Percentiles rank a stretch among this genome's conserved stretches.
Conservation (phyloP, 1,140 invertebrate species). For the Drosophila parvula region DNA sequence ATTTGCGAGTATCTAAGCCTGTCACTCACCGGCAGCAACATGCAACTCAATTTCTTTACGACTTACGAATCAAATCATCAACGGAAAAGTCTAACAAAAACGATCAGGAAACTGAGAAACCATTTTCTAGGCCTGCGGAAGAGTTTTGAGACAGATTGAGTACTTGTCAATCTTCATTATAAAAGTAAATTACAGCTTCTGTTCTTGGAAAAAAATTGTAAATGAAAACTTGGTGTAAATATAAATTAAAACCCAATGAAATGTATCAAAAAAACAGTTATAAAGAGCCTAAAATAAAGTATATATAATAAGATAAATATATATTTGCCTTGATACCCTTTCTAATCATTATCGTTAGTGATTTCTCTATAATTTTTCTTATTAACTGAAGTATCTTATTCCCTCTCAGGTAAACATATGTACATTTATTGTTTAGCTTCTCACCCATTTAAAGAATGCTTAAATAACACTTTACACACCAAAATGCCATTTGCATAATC, state of each 20-base stretch:
- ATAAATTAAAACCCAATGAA: not conserved
- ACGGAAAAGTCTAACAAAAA: conserved; percentile 47
- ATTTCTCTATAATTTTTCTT: not conserved
- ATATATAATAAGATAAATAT: not conserved
- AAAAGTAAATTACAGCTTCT: conserved; percentile 28
- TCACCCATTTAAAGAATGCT: not conserved
- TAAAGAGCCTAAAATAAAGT: not conserved
- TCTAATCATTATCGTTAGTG: not conserved
- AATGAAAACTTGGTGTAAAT: not conserved
- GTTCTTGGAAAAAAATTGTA: not conserved
- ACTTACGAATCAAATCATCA: conserved; percentile 45
- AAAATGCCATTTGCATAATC: conserved; percentile 33
- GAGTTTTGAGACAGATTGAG: conserved; percentile 36
- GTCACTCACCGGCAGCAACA: conserved; percentile 54
- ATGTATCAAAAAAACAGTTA: not conserved
- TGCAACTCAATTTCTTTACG: conserved; percentile 65
- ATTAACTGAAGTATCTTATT: not conserved
- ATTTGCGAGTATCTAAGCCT: conserved; percentile 35
- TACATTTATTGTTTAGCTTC: not conserved
- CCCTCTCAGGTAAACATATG: too few species aligned
- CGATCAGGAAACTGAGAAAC: conserved; percentile 52
- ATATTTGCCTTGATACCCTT: too few species aligned
- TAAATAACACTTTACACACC: conserved; percentile 1
- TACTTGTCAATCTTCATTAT: conserved; percentile 62
- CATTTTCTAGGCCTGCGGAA: conserved; percentile 19